phyloP scores from a whole-genome alignment of 2,113 vertebrate genomes.

The Helogale parvula region DNA sequence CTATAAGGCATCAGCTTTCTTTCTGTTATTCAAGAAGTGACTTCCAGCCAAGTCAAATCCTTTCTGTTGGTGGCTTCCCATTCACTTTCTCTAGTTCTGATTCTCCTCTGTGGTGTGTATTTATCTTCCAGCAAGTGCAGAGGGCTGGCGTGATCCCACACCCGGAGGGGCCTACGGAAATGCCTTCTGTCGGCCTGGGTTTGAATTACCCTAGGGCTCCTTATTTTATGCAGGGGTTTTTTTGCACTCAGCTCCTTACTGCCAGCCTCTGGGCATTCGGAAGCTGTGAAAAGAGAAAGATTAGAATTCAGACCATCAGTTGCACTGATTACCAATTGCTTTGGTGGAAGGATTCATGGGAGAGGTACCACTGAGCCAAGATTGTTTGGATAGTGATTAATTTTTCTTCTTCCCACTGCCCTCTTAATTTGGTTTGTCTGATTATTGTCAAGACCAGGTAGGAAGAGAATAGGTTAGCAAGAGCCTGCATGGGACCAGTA shows the following conservation, averaged over 20 bases:
- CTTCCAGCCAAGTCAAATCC: not conserved
- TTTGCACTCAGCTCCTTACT: not conserved
- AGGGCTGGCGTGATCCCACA: accelerated
- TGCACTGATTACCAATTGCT: not conserved
- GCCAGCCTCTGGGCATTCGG: not conserved
- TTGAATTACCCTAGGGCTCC: not conserved
- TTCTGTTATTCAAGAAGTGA: not conserved
- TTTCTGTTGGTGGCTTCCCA: not conserved
- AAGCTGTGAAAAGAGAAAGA: not conserved
- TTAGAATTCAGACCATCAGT: not conserved
- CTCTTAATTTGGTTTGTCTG: not conserved
- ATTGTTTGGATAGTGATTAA: not conserved
- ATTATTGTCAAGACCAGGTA: not conserved
- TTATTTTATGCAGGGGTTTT: not conserved
- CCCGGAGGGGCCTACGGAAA: not conserved
- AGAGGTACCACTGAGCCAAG: not conserved
- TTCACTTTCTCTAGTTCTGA: not conserved
- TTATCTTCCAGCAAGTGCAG: not conserved
- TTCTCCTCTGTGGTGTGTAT: accelerated
- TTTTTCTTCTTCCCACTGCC: not conserved
- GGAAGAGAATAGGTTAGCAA: not conserved
- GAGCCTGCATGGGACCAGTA: not conserved
- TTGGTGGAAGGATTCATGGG: not conserved
- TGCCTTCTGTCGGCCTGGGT: not conserved
- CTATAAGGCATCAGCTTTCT: not conserved